A percentile compares a stretch with the other conserved stretches of the same genome.
Conservation (phyloP, 2,888 invertebrate species). For the Sphecodes monilicornis region DNA sequence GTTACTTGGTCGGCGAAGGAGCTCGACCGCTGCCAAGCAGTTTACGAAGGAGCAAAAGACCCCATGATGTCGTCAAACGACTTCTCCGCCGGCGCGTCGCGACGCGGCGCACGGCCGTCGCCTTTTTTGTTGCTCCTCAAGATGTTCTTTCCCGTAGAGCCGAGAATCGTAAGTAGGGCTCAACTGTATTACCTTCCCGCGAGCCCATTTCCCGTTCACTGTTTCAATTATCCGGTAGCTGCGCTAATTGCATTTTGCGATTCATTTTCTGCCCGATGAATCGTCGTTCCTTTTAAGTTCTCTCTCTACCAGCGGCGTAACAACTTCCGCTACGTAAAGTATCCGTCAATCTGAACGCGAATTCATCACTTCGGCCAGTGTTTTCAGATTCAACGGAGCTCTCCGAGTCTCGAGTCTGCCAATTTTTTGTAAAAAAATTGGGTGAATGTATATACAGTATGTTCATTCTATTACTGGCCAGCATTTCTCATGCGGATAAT, state of each 20-base stretch:
- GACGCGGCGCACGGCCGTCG: slow-evolving; percentile 17
- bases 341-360: slow-evolving; percentile 9
- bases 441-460: neutral
- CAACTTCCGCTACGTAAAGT: neutral
- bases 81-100: slow-evolving; percentile 29
- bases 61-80: slow-evolving; percentile 61
- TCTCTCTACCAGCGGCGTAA: neutral
- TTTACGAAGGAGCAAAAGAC: slow-evolving; percentile 62
- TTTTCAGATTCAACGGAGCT: neutral
- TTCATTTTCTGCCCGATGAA: slow-evolving; percentile 39
- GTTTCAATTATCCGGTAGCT: slow-evolving; percentile 56
- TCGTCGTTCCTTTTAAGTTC: neutral
- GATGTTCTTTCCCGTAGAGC: slow-evolving; percentile 37
- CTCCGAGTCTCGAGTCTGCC: neutral
- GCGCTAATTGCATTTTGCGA: slow-evolving; percentile 51
- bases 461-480: neutral
- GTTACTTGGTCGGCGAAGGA: slow-evolving; percentile 64
- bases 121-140: slow-evolving; percentile 26
- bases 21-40: slow-evolving; percentile 66
- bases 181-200: slow-evolving; percentile 50
- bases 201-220: slow-evolving; percentile 46
- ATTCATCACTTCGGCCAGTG: neutral
- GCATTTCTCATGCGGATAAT: neutral
- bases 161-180: slow-evolving; percentile 52
- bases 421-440: neutral